phyloP scores from a whole-genome alignment of 2,888 invertebrate species.

The Ceraclea dissimilis region DNA sequence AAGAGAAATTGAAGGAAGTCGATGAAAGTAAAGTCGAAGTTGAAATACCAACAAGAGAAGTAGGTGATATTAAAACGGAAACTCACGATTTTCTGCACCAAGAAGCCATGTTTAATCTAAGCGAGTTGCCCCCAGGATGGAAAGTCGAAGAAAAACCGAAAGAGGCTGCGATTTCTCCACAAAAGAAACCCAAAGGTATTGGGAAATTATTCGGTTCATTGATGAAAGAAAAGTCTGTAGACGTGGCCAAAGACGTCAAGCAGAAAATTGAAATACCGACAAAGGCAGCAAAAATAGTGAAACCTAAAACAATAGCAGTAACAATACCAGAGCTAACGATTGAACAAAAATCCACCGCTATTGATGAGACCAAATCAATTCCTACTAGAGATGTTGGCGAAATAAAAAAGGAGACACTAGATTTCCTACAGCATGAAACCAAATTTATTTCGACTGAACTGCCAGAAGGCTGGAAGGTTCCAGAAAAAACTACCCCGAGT shows the following conservation, averaged over 20 bases:
- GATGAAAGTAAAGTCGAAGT: background rate
- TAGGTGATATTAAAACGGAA: background rate
- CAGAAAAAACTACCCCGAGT: background rate
- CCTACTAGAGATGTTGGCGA: background rate
- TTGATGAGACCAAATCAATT: no score
- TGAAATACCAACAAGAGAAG: background rate
- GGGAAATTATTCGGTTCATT: background rate
- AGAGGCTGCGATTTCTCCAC: background rate
- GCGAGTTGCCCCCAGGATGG: background rate
- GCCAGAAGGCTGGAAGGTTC: background rate
- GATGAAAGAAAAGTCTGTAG: background rate
- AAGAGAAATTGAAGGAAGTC: no score
- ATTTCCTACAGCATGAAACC: background rate
- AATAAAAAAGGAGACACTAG: background rate
- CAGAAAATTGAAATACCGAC: background rate
- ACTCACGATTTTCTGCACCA: background rate
- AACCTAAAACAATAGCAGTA: background rate
- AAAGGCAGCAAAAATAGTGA: background rate
- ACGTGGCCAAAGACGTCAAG: background rate
- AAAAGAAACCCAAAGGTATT: background rate
- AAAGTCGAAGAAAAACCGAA: background rate
- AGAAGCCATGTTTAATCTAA: background rate
- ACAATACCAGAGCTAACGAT: background rate
- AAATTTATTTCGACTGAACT: background rate
- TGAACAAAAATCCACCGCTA: no score